Conservation (phyloP, 2,797 vertebrate species). For the Tenualosa thibaudeaui region DNA sequence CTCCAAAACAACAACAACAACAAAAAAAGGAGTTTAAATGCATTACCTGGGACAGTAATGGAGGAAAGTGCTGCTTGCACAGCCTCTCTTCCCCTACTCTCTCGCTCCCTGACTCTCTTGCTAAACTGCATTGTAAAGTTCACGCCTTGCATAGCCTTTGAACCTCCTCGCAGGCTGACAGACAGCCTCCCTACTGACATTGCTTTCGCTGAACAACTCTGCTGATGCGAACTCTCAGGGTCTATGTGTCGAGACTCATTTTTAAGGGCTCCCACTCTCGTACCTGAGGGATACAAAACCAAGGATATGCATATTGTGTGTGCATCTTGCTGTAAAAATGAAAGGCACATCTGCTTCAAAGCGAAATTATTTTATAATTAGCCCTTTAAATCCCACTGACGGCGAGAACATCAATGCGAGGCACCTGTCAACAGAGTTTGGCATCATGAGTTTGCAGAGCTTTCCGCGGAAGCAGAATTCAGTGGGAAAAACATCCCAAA, state of each 20-base stretch:
- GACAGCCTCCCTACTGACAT: conserved; percentile 50
- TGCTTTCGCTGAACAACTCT: conserved; percentile 37
- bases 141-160: conserved; percentile 33
- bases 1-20: conserved; percentile 52
- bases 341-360: conserved; percentile 58
- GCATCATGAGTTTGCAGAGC: conserved; percentile 43
- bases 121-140: conserved; percentile 49
- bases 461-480: conserved; percentile 48
- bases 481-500: conserved; percentile 35
- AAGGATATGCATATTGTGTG: conserved; percentile 53
- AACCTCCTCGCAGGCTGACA: conserved; percentile 45
- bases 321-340: conserved; percentile 48
- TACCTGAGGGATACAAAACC: conserved; percentile 53
- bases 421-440: conserved; percentile 51
- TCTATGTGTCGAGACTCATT: conserved; percentile 45
- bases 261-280: conserved; percentile 44
- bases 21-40: conserved; percentile 36
- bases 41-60: conserved; percentile 23
- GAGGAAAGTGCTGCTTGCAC: neutral
- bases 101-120: neutral
- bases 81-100: neutral
- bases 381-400: conserved; percentile 56
- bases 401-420: conserved; percentile 53
- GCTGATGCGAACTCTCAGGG: conserved; percentile 45
- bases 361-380: conserved; percentile 56